Percentiles rank a stretch among this genome's conserved stretches.
These are phyloP conservation scores for Eretmocerus hayati DNA, from an alignment of 2,888 invertebrate species.

Conservation along the genomic window DNA sequence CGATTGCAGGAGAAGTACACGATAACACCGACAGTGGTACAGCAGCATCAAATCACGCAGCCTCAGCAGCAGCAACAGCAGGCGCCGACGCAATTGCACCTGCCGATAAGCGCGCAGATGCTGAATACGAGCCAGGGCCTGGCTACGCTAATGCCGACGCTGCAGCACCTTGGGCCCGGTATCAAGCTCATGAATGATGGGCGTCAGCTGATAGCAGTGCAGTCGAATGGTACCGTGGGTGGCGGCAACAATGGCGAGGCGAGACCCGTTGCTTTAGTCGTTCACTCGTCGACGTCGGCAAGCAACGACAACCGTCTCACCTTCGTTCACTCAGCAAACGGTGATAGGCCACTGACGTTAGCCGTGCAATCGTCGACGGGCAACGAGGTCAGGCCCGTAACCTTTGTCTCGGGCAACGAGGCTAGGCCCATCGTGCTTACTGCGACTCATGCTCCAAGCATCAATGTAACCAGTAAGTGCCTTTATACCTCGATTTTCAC, in stretches of 20 bases:
- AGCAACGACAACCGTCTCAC: slow-evolving; percentile 45
- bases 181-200: slow-evolving; percentile 43
- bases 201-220: slow-evolving; percentile 41
- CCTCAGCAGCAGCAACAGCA: slow-evolving; percentile 19
- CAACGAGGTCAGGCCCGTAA: slow-evolving; percentile 43
- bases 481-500: too few species aligned
- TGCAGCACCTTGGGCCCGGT: slow-evolving; percentile 43
- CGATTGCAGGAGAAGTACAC: slow-evolving; percentile 25
- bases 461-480: slow-evolving; percentile 42
- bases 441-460: slow-evolving; percentile 40
- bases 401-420: slow-evolving; percentile 43
- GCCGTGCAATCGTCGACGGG: slow-evolving; percentile 45
- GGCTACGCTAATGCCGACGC: slow-evolving; percentile 43
- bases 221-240: slow-evolving; percentile 35
- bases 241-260: slow-evolving; percentile 30
- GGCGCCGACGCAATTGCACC: slow-evolving; percentile 35
- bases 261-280: slow-evolving; percentile 43
- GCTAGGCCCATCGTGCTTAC: slow-evolving; percentile 40
- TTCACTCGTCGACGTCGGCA: slow-evolving; percentile 42
- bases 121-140: slow-evolving; percentile 42
- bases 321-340: slow-evolving; percentile 43
- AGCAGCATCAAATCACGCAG: slow-evolving; percentile 22
- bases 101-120: slow-evolving; percentile 43
- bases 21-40: slow-evolving; percentile 32
- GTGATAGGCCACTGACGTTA: slow-evolving; percentile 42